Conservation (phyloP, 2,797 vertebrate species). For the Lepidocolaptes lacrymiger region DNA sequence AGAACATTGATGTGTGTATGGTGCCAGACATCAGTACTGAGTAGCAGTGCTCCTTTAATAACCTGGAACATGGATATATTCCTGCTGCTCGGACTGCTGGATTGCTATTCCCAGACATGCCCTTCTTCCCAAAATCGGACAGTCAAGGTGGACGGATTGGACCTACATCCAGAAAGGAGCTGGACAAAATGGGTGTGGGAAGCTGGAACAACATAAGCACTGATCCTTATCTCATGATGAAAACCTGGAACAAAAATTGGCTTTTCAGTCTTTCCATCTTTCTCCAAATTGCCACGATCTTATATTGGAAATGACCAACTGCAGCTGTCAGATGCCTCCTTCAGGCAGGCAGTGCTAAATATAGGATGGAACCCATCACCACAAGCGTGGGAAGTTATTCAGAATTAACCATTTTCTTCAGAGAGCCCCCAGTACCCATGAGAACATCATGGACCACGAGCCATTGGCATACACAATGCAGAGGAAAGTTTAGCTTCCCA, state of each 20-base stretch:
- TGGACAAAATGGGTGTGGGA: not conserved
- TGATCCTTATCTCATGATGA: not conserved
- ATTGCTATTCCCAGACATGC: not conserved
- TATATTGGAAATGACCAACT: not conserved
- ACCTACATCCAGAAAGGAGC: not conserved
- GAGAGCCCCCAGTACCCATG: not conserved
- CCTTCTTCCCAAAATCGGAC: not conserved
- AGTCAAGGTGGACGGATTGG: not conserved
- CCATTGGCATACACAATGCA: rapidly evolving
- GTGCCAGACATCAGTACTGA: not conserved
- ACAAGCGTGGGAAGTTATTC: not conserved
- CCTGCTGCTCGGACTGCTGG: not conserved
- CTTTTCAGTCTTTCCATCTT: not conserved
- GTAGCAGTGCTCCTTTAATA: not conserved
- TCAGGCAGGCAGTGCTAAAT: not conserved
- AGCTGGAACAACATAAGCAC: not conserved
- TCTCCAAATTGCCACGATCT: not conserved
- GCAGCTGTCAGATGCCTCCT: not conserved
- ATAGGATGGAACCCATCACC: not conserved
- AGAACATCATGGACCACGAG: not conserved
- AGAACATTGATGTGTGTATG: not conserved
- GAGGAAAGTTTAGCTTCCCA: not conserved
- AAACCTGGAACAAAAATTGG: not conserved
- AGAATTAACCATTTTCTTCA: not conserved
- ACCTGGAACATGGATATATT: too few relatives aligned